Evolutionary conservation across 2,888 invertebrate species (phyloP), one percentile per base, ranked within the genome.

Genomic region (Amaurobius ferox): DNA sequence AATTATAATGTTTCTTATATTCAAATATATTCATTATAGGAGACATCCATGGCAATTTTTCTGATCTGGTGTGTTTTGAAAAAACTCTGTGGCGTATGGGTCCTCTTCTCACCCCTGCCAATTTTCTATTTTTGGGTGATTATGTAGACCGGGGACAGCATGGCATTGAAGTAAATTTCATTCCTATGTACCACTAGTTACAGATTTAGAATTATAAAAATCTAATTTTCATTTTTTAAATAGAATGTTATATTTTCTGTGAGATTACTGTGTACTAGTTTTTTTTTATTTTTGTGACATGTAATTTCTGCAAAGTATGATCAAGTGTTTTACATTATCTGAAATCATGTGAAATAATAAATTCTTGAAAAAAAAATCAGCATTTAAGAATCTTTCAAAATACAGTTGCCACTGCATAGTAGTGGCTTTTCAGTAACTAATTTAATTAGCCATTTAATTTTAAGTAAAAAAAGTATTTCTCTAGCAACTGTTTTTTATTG

Each of bases 11-110:
- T 1, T 19, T 9, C 19, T 7, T 19, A 13, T 39, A 19, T 39
- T 23, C 35, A 39, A 68, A 5, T 19, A 26, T 29, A 28, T 70
- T 35, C 9, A 9, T 35, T 89, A 7, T 89, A 94, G 95, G 95
- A 6, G 95, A 95, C 90, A 92, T 95, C 48, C 95, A 95, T 91
- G 95, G 95, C 26, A 95, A 95, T 91, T 93, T 94, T 87, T 91
- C 92, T 9, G 95, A 95, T 88, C 91, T 95, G 39, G 92, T 94
- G 7, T 92, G 93, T 70, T 94, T 95, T 92, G 95, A 95, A 91
- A 92, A 93, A 86, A 93, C 93, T 0, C 91, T 95, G 16, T 95
- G 95, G 95, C 92, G 94, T 23, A 92, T 94, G 83, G 95, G 95
- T 0, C 93, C 94, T 0, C 92, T 93, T 7, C 91, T 95, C 64